Evolutionary conservation across 1,140 invertebrate genomes (phyloP).

Genomic region (Lamellibrachia luymesi): DNA sequence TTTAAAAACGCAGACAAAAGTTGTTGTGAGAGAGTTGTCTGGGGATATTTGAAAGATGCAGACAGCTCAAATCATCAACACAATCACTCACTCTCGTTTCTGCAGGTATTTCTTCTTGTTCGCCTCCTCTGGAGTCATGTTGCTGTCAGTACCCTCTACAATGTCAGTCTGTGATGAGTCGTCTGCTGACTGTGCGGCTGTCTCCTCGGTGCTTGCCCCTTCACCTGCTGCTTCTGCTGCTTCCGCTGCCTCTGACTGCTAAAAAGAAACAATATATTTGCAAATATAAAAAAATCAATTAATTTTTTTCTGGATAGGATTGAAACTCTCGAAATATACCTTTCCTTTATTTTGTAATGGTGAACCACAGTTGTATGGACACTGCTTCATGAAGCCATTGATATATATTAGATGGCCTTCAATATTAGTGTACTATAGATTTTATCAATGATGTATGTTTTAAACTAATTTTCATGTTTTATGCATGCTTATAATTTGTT

Average conservation of each 20-base stretch:
- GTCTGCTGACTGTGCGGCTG: not conserved
- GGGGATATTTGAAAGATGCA: no score
- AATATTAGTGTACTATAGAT: not conserved
- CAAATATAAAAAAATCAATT: no score
- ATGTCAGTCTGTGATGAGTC: not conserved
- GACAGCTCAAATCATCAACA: not conserved
- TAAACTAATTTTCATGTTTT: not conserved
- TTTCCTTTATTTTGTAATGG: no score
- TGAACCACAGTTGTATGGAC: no score
- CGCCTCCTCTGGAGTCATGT: conserved; percentile 27
- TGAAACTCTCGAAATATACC: no score
- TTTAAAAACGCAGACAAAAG: no score
- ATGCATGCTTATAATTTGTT: not conserved
- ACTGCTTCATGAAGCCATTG: not conserved
- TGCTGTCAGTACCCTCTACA: not conserved
- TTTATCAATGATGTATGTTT: not conserved
- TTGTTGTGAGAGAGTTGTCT: no score
- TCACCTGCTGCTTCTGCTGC: not conserved
- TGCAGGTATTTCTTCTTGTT: conserved; percentile 36
- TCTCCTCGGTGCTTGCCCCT: not conserved
- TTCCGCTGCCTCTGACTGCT: not conserved
- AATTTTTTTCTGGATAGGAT: no score
- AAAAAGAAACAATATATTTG: not conserved
- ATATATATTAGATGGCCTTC: not conserved
- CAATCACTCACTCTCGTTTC: conserved; percentile 15